A percentile compares a stretch with the other conserved stretches of the same genome.
phyloP scores from a whole-genome alignment of 2,888 invertebrate genomes.

The Rugalucina vietnamica region DNA sequence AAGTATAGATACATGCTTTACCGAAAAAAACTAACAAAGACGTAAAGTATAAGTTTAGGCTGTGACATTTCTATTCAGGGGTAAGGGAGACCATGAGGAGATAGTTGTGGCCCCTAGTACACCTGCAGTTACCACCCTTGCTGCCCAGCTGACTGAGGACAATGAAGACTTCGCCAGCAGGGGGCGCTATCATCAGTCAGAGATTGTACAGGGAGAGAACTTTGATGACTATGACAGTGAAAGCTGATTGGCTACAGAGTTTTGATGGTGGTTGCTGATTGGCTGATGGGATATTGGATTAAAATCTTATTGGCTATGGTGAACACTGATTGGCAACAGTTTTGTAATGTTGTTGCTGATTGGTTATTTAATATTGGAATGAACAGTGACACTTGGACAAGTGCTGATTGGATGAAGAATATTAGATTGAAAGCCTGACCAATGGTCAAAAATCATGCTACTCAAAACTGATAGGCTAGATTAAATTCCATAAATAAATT shows the following conservation, averaged over 20 bases:
- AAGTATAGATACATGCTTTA: no score
- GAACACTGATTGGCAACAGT: slow-evolving; percentile 17
- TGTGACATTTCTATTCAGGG: slow-evolving; percentile 72
- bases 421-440: no score
- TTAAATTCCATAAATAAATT: no score
- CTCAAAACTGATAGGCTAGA: no score
- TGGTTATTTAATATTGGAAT: no score
- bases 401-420: no score
- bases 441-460: no score
- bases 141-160: slow-evolving; percentile 96
- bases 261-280: background rate
- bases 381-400: no score
- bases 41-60: no score
- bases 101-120: slow-evolving; percentile 83
- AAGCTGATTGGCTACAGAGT: background rate
- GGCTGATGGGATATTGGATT: slow-evolving; percentile 75
- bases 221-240: slow-evolving; percentile 80
- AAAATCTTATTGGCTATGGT: slow-evolving; percentile 82
- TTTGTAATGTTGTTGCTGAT: background rate
- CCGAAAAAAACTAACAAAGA: no score
- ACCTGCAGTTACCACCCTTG: slow-evolving; percentile 87
- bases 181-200: slow-evolving; percentile 93
- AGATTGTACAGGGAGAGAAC: slow-evolving; percentile 82
- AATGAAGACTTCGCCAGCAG: slow-evolving; percentile 97
- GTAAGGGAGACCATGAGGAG: slow-evolving; percentile 79